Percentiles rank a stretch among this genome's conserved stretches.
phyloP scores from a whole-genome alignment of 2,113 vertebrate genomes.

The Grantiella picta region DNA sequence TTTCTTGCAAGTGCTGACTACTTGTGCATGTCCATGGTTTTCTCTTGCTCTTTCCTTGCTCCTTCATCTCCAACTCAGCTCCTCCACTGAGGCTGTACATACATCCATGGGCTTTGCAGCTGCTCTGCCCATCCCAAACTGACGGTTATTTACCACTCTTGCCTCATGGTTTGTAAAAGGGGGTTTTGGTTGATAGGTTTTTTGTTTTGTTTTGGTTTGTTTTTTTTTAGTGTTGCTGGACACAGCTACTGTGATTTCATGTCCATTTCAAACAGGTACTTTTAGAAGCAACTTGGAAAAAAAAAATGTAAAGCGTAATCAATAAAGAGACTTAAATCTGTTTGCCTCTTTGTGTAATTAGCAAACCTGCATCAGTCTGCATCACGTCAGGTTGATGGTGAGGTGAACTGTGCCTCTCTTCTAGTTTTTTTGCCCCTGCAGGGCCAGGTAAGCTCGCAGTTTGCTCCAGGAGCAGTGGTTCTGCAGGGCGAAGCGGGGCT shows the following conservation, averaged over 20 bases:
- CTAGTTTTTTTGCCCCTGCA: rapidly evolving
- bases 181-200: rapidly evolving
- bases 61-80: not conserved
- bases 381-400: not conserved
- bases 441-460: rapidly evolving
- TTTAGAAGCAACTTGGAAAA: not conserved
- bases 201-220: not conserved
- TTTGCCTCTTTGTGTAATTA: not conserved
- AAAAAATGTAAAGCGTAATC: slow-evolving; percentile 2
- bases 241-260: not conserved
- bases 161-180: not conserved
- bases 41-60: not conserved
- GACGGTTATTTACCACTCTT: not conserved
- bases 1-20: not conserved
- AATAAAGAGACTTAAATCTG: slow-evolving; percentile 27
- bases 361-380: not conserved
- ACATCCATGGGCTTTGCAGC: rapidly evolving
- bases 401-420: not conserved
- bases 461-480: rapidly evolving
- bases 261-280: not conserved
- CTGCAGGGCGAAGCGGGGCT: rapidly evolving
- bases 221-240: not conserved
- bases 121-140: not conserved
- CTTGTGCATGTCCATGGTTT: rapidly evolving
- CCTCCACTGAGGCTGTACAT: not conserved